Conservation (phyloP, 2,797 vertebrate genomes). For the Caiman crocodilus region DNA sequence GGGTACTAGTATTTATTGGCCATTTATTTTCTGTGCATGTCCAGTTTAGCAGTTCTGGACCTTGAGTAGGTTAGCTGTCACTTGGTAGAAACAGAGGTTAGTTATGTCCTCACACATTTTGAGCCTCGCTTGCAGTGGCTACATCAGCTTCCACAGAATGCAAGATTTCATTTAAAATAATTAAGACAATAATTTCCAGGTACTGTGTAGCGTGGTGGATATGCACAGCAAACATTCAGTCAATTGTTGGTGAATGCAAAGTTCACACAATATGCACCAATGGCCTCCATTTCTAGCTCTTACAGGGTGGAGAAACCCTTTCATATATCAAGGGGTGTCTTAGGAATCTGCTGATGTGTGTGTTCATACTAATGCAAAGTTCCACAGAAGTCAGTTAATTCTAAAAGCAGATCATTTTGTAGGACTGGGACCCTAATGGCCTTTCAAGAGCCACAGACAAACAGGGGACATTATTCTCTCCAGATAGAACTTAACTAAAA, state of each 20-base stretch:
- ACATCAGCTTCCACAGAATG: neutral
- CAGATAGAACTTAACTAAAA: too few relatives aligned
- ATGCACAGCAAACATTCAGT: neutral
- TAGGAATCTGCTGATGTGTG: neutral
- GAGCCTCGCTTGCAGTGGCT: neutral
- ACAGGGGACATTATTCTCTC: too few relatives aligned
- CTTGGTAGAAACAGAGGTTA: neutral
- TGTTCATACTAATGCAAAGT: neutral
- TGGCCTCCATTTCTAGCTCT: neutral
- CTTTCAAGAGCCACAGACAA: neutral
- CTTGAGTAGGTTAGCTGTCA: neutral
- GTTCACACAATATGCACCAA: neutral
- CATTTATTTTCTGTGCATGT: constrained; percentile 32
- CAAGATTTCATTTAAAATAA: neutral
- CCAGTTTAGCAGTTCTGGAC: neutral
- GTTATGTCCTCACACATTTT: neutral
- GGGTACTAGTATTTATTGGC: constrained; percentile 39
- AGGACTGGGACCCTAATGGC: neutral
- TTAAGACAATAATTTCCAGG: neutral
- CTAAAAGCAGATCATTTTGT: neutral
- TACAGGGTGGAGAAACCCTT: neutral
- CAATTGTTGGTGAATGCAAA: neutral
- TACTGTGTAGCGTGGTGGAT: neutral
- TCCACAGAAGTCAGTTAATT: neutral
- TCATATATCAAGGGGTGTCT: neutral